Evolutionary conservation across 2,113 vertebrate genomes (phyloP), one percentile per base, ranked within the genome.

Genomic region (Nothobranchius kuhntae): DNA sequence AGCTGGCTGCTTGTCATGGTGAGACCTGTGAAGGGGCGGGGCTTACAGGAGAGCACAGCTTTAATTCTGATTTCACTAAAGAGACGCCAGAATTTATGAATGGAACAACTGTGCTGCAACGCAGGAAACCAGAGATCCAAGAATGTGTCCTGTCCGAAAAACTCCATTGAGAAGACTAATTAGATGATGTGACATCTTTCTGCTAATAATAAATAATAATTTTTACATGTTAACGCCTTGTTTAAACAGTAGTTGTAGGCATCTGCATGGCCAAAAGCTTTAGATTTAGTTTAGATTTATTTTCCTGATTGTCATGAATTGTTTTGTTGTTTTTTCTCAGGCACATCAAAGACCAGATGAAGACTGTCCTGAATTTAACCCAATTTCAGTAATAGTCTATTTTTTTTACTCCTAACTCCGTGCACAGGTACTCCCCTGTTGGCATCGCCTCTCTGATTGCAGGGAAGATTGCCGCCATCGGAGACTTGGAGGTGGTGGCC

Each of bases 361-460:
- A 47, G 45, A 6, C 45, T 45, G 44, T 45, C 8, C 40, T 7
- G 8, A 2, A 11, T 45, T 45, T 45, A 11, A 11, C 44, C 42
- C 11, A 44, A 6, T 10, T 44, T 7, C 42, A 44, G 11, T 44
- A 44, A 44, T 44, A 45, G 9, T 45, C 44, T 45, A n/a, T 50
- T 7, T n/a, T 30, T n/a, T 59, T 1, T 53, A 7, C 10, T 53
- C 8, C 9, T 54, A 2, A 7, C 47, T 56, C 9, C 65, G 21
- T 45, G 48, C 17, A 14, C 52, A 95, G 94, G 94, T 95, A 95
- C 71, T 95, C 94, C 6, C 93, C 94, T 0, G 1, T 93, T 0
- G 94, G 94, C 71, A 95, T 95, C 1, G 93, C 94, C 57, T 95
- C 93, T 7, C 90, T 95, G 70, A 95, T 95, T 13, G 91, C 92